Evolutionary conservation across 2,113 vertebrate species (phyloP).

Genomic region (Elephantulus edwardii): DNA sequence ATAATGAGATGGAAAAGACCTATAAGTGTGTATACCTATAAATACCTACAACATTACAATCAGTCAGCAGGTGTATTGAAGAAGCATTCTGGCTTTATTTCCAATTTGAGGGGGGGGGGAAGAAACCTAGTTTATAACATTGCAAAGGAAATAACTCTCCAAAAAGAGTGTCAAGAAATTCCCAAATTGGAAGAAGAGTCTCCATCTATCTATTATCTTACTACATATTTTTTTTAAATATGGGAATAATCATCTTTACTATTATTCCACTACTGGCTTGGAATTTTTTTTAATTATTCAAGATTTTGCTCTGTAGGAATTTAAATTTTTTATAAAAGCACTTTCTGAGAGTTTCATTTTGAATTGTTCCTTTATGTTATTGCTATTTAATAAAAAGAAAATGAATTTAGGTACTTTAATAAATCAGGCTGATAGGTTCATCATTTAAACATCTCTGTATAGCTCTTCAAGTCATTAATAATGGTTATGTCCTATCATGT

Average conservation of each 20-base stretch:
- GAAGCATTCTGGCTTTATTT: no score
- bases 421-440: not conserved
- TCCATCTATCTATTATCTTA: not conserved
- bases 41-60: not conserved
- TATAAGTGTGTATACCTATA: not conserved
- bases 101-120: no score
- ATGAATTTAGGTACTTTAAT: not conserved
- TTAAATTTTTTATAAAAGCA: not conserved
- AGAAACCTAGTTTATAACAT: no score
- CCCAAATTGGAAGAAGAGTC: not conserved
- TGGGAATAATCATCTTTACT: not conserved
- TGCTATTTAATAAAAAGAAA: slow-evolving; percentile 1
- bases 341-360: not conserved
- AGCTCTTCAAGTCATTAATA: not conserved
- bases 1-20: not conserved
- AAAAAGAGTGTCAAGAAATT: not conserved
- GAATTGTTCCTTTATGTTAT: not conserved
- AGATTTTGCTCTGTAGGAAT: not conserved
- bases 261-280: not conserved
- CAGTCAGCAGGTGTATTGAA: no score
- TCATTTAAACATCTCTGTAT: not conserved
- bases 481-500: not conserved
- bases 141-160: not conserved
- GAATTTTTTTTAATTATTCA: not conserved
- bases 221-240: not conserved